Conservation (phyloP, 2,888 invertebrate species). For the Bimastos eiseni region DNA sequence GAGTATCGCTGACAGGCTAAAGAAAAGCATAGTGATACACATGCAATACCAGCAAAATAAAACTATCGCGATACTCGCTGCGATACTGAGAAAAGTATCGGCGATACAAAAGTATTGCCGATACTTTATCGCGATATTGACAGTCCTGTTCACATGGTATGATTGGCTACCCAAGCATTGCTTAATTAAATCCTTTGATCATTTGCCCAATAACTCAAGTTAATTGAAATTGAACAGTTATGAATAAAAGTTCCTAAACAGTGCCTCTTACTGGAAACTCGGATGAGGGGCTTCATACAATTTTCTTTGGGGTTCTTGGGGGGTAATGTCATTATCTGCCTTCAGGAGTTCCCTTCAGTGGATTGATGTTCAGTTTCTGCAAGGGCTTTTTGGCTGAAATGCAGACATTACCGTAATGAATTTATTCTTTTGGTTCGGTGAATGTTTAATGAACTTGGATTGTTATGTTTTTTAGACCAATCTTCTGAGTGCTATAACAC, state of each 20-base stretch:
- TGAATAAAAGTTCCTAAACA: neutral
- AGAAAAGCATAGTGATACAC: too few relatives aligned
- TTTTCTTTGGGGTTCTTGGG: neutral
- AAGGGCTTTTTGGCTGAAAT: neutral
- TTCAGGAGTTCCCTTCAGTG: neutral
- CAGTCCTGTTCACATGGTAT: too few relatives aligned
- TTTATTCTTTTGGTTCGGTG: neutral
- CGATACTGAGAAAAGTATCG: too few relatives aligned
- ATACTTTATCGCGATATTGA: too few relatives aligned
- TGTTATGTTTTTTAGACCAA: conserved; percentile 3
- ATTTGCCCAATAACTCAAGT: neutral
- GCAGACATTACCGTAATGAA: neutral
- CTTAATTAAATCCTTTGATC: neutral
- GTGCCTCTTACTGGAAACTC: neutral
- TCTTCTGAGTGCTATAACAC: conserved; percentile 1
- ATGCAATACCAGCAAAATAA: too few relatives aligned
- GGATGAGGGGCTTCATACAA: neutral
- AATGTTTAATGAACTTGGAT: conserved; percentile 3
- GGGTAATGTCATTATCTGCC: neutral
- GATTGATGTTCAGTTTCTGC: neutral
- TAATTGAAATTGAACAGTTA: neutral
- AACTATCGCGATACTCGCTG: too few relatives aligned
- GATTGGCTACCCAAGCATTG: neutral
- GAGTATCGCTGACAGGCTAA: too few relatives aligned
- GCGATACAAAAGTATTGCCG: too few relatives aligned